These are phyloP conservation scores for Spodoptera exigua DNA, from an alignment of 2,888 invertebrate species.

Conservation along the genomic window DNA sequence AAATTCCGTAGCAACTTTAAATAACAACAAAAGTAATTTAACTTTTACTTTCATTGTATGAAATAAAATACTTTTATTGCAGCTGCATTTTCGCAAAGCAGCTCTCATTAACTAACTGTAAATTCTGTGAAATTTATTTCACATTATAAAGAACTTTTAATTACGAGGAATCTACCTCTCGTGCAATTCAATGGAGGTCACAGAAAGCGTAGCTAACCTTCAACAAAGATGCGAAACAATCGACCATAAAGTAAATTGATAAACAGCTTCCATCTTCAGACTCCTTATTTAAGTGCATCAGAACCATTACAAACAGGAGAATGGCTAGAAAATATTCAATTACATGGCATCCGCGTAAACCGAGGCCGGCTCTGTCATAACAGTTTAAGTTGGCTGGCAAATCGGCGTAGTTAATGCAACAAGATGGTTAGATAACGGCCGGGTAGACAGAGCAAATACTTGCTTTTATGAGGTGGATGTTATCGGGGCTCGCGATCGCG, in stretches of 20 bases:
- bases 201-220: conserved; percentile 58
- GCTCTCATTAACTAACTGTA: not conserved
- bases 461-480: conserved; percentile 44
- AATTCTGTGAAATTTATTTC: not conserved
- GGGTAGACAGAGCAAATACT: conserved; percentile 43
- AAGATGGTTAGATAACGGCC: conserved; percentile 53
- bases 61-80: conserved; percentile 23
- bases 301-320: conserved; percentile 11
- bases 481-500: conserved; percentile 46
- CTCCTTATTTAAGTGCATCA: conserved; percentile 36
- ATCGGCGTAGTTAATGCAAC: conserved; percentile 57
- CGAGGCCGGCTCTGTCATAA: conserved; percentile 35
- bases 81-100: conserved; percentile 4
- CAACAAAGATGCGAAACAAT: conserved; percentile 50
- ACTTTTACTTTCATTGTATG: conserved; percentile 25
- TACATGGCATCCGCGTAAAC: conserved; percentile 45
- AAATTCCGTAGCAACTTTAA: conserved; percentile 18
- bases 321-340: conserved; percentile 48
- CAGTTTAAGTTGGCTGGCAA: conserved; percentile 49
- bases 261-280: conserved; percentile 30
- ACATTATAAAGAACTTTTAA: not conserved
- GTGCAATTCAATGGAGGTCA: conserved; percentile 62
- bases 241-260: conserved; percentile 41
- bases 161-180: conserved; percentile 8
- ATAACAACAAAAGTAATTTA: conserved; percentile 13